Evolutionary conservation across 2,888 invertebrate genomes (phyloP).

Genomic region (Spisula solida): DNA sequence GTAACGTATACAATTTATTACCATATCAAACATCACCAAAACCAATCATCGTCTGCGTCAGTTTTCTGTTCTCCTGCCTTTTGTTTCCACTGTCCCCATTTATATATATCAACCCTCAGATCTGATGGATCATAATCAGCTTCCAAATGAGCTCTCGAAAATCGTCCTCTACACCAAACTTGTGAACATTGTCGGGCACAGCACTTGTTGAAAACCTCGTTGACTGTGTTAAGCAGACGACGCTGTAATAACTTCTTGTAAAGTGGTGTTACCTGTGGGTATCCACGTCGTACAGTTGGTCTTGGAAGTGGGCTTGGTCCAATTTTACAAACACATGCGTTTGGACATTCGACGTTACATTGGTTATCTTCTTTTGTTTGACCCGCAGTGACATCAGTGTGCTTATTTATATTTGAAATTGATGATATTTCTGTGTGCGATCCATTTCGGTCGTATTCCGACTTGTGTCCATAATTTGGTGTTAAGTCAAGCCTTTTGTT

Average conservation of each 20-base stretch:
- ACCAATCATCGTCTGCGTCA: not conserved
- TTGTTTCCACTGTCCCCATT: constrained; percentile 4
- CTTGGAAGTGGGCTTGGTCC: not conserved
- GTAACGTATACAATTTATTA: too few species aligned
- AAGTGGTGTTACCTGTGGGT: not conserved
- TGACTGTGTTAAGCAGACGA: not conserved
- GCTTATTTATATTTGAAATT: too few species aligned
- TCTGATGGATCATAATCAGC: not conserved
- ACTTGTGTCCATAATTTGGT: not conserved
- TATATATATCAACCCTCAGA: not conserved
- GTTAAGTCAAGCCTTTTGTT: not conserved
- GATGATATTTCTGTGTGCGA: not conserved
- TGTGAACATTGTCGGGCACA: not conserved
- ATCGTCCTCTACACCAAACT: not conserved
- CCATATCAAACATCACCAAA: not conserved
- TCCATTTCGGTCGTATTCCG: not conserved
- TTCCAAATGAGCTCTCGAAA: not conserved
- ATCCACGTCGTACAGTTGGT: not conserved
- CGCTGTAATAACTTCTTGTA: constrained; percentile 7
- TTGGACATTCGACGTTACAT: not conserved
- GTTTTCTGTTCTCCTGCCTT: not conserved
- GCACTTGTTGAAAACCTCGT: not conserved
- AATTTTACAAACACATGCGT: not conserved
- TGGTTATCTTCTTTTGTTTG: not conserved
- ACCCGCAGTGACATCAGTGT: too few species aligned